Percentiles rank a stretch among this genome's conserved stretches.
phyloP scores from a whole-genome alignment of 2,888 invertebrate genomes.

The Hemithea aestivaria region DNA sequence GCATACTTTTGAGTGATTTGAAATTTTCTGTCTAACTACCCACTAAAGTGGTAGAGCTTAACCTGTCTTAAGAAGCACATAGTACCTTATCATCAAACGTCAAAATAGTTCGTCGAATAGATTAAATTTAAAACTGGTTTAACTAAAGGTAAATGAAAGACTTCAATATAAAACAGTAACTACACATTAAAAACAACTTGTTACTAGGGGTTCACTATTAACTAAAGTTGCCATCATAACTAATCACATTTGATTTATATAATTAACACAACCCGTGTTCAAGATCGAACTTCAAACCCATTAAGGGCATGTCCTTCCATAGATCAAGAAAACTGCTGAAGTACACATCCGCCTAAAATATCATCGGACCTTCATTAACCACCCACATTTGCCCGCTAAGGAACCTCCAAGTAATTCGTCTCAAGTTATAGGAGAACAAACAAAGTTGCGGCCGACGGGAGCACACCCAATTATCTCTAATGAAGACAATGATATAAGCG shows the following conservation, averaged over 20 bases:
- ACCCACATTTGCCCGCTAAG: conserved; percentile 27
- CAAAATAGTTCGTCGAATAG: no score
- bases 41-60: conserved; percentile 17
- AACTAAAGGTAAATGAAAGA: no score
- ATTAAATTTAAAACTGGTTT: no score
- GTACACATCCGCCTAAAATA: conserved; percentile 21
- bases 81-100: background rate
- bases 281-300: conserved; percentile 5
- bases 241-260: no score
- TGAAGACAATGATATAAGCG: conserved; percentile 81
- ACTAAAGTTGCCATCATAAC: no score
- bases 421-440: conserved; percentile 75
- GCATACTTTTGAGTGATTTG: no score
- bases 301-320: conserved; percentile 7
- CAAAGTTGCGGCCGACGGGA: conserved; percentile 74
- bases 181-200: no score
- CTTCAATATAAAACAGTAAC: no score
- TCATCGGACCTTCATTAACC: conserved; percentile 25
- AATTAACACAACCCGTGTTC: conserved; percentile 1
- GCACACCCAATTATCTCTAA: conserved; percentile 79
- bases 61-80: conserved; percentile 6
- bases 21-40: no score
- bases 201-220: no score
- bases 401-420: conserved; percentile 72
- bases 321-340: conserved; percentile 19